These are phyloP conservation scores for Phymorhynchus buccinoides DNA, from an alignment of 1,140 invertebrate genomes.

Conservation along the genomic window DNA sequence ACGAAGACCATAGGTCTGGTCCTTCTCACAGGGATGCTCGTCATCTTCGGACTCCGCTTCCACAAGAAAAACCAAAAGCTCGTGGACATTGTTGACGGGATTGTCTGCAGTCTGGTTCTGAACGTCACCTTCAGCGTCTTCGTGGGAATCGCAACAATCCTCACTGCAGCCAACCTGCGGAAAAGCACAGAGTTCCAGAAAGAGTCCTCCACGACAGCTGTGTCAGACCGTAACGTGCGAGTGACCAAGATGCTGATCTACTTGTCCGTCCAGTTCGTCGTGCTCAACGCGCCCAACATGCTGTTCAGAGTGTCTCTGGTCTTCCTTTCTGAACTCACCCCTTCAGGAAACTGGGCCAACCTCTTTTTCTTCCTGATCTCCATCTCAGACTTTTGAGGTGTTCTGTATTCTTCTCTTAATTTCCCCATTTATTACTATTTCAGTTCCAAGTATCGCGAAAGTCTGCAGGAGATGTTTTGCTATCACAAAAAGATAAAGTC, in stretches of 20 bases:
- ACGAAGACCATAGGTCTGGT: background rate
- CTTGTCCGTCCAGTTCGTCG: constrained; percentile 19
- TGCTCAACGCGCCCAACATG: background rate
- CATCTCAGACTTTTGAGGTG: background rate
- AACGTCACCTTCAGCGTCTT: background rate
- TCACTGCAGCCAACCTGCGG: background rate
- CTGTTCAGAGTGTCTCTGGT: background rate
- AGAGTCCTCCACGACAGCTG: background rate
- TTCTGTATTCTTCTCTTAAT: background rate
- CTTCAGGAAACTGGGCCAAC: background rate
- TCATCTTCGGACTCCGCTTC: background rate
- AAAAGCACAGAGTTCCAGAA: background rate
- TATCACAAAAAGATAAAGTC: too few species aligned
- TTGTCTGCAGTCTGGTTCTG: background rate
- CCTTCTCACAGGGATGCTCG: background rate
- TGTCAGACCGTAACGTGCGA: background rate
- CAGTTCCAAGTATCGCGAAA: constrained; percentile 7
- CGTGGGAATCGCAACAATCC: background rate
- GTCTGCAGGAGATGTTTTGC: background rate
- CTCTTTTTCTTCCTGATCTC: background rate
- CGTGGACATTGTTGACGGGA: background rate
- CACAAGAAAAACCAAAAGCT: background rate
- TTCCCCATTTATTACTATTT: constrained; percentile 6
- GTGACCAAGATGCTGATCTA: constrained; percentile 27
- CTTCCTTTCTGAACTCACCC: constrained; percentile 3